Conservation (phyloP, 1,140 invertebrate species). For the Schmidtea mediterranea region DNA sequence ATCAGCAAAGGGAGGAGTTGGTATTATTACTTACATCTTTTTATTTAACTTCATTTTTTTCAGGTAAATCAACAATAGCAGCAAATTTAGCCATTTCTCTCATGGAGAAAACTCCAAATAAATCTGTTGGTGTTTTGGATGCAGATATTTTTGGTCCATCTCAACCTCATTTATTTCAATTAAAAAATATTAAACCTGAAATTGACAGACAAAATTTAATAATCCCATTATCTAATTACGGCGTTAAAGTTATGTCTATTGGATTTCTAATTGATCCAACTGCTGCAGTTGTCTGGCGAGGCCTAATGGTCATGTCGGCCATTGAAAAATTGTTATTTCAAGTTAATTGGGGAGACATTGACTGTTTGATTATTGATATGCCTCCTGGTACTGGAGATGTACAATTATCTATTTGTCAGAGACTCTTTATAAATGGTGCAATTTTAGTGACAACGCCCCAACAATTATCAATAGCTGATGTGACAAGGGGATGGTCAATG, state of each 20-base stretch:
- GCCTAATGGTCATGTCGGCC: not conserved
- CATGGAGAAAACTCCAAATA: not conserved
- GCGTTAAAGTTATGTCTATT: not conserved
- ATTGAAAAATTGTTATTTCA: not conserved
- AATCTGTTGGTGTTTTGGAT: not conserved
- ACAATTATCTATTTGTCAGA: not conserved
- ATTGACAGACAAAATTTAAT: not conserved
- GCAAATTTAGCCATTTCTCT: not conserved
- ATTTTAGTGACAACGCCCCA: not conserved
- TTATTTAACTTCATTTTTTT: not conserved
- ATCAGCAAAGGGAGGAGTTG: too few relatives aligned
- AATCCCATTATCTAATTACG: not conserved
- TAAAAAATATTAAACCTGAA: not conserved
- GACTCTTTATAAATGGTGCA: not conserved
- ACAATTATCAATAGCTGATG: not conserved
- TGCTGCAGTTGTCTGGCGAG: not conserved
- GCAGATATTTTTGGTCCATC: not conserved
- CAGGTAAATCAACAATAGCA: not conserved
- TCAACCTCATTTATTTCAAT: not conserved
- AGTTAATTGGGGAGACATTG: not conserved
- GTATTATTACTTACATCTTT: not conserved
- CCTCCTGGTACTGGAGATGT: conserved; percentile 1
- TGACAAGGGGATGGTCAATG: not conserved
- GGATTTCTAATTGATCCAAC: not conserved
- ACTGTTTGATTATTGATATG: not conserved